phyloP scores from a whole-genome alignment of 2,888 invertebrate species.

The Sesia bembeciformis region DNA sequence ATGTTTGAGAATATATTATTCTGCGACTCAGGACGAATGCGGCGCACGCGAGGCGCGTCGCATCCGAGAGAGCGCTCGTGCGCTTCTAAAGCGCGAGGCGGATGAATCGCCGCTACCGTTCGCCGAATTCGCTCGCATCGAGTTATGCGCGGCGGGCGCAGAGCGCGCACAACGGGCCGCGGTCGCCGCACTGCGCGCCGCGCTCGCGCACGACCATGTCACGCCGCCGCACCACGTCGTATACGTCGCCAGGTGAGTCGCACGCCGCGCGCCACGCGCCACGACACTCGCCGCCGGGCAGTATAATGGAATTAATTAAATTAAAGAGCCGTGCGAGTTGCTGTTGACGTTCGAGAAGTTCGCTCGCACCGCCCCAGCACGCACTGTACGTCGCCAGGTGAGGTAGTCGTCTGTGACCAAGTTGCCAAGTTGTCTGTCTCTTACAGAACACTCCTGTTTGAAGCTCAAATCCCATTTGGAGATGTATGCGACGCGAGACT shows the following conservation, averaged over 20 bases:
- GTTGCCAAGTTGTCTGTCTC: too few species aligned
- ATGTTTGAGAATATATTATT: neutral
- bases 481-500: too few species aligned
- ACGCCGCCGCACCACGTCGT: constrained; percentile 16
- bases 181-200: constrained; percentile 18
- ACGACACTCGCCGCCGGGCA: neutral
- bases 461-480: too few species aligned
- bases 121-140: constrained; percentile 39
- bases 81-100: constrained; percentile 17
- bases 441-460: too few species aligned
- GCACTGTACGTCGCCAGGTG: neutral
- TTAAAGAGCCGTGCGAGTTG: neutral
- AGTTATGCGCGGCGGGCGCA: constrained; percentile 8
- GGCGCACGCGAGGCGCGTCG: constrained; percentile 15
- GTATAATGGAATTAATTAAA: too few species aligned
- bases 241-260: constrained; percentile 22
- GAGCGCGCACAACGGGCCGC: constrained; percentile 11
- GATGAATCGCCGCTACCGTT: constrained; percentile 21
- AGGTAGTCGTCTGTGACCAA: too few species aligned
- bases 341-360: neutral
- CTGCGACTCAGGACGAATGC: constrained; percentile 7
- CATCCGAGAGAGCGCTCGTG: constrained; percentile 19
- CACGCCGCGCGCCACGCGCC: neutral
- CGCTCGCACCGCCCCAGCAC: neutral
- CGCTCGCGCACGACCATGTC: constrained; percentile 7